Base-by-base conservation (phyloP, 2,113 vertebrate species). In the Zosterops lateralis region DNA sequence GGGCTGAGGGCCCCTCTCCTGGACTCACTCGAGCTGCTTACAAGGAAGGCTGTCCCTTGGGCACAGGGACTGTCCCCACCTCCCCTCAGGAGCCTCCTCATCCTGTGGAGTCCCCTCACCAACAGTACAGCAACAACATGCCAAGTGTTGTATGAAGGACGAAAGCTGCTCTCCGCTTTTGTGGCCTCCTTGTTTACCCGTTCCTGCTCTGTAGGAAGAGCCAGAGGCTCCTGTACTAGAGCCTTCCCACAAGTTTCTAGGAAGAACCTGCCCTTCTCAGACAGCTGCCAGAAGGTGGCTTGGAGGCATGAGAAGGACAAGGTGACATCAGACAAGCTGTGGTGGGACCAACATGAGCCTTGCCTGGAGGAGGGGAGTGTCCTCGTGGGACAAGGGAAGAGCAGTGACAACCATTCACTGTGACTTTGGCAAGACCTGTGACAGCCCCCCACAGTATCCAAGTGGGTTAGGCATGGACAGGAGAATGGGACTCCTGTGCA, bases 11-110 rank as follows among this genome's bases (percentile, higher is more conserved):
- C 14, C 42, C 36, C 36, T 62, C 47, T 82, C 36, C 38, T 58
- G 9, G n/a, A 8, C 34, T 74, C 1, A 0, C 7, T 40, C 1
- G 0, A n/a, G 17, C 19, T 62, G 47, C n/a, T 45, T 19, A 2
- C 22, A 32, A 9, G 29, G 42, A n/a, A 25, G 19, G 32, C 14
- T 51, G 32, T 32, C 14, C 29, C 29, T 24, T 42, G 25, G 57
- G 21, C 38, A 32, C 29, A 25, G 76, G 24, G 50, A 11, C 32
- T 12, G 5, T 36, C 50, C 12, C n/a, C n/a, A 18, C 10, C 32
- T 68, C 24, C 25, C 3, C 2, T 28, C 26, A 5, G 18, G 50
- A 28, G 38, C 65, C 5, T 65, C 54, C 45, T 87, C 51, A 58
- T 20, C 26, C 71, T 25, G 0, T 26, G 17, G 24, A 20, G 9